A percentile compares a stretch with the other conserved stretches of the same genome.
These are phyloP conservation scores for Poecile montanus DNA, from an alignment of 2,797 vertebrate genomes.

Conservation along the genomic window DNA sequence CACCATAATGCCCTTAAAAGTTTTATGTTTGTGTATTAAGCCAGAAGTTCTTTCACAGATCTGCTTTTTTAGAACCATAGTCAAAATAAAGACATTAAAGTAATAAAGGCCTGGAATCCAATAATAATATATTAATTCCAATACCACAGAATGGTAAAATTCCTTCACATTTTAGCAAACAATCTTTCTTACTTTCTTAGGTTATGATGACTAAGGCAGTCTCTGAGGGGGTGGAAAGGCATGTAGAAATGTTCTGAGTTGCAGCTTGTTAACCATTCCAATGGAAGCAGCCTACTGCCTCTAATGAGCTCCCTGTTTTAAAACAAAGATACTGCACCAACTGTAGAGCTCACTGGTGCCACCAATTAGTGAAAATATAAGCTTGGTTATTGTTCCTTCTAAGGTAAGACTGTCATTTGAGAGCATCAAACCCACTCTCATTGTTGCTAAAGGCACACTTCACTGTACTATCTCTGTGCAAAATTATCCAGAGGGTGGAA, in stretches of 20 bases:
- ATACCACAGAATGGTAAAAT: slow-evolving; percentile 57
- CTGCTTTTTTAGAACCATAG: slow-evolving; percentile 44
- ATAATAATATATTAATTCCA: slow-evolving; percentile 68
- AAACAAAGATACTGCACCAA: slow-evolving; percentile 60
- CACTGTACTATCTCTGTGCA: background rate
- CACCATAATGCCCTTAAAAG: slow-evolving; percentile 28
- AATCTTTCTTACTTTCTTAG: slow-evolving; percentile 36
- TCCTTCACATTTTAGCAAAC: slow-evolving; percentile 56
- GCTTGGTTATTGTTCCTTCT: slow-evolving; percentile 34
- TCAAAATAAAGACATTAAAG: slow-evolving; percentile 63
- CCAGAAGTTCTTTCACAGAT: slow-evolving; percentile 56
- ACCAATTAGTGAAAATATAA: slow-evolving; percentile 49
- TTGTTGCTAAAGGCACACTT: slow-evolving; percentile 22
- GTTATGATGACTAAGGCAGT: slow-evolving; percentile 58
- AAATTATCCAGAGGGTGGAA: background rate
- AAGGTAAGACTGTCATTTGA: slow-evolving; percentile 55
- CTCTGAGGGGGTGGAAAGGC: slow-evolving; percentile 63
- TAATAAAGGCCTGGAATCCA: slow-evolving; percentile 45
- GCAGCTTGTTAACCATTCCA: slow-evolving; percentile 62
- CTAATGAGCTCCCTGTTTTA: slow-evolving; percentile 56
- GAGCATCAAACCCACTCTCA: slow-evolving; percentile 33
- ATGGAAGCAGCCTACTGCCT: slow-evolving; percentile 40
- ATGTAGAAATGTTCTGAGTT: slow-evolving; percentile 51
- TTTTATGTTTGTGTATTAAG: slow-evolving; percentile 57
- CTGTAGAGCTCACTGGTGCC: background rate